Base-by-base conservation (phyloP, 2,113 vertebrate species). In the Saccopteryx bilineata region DNA sequence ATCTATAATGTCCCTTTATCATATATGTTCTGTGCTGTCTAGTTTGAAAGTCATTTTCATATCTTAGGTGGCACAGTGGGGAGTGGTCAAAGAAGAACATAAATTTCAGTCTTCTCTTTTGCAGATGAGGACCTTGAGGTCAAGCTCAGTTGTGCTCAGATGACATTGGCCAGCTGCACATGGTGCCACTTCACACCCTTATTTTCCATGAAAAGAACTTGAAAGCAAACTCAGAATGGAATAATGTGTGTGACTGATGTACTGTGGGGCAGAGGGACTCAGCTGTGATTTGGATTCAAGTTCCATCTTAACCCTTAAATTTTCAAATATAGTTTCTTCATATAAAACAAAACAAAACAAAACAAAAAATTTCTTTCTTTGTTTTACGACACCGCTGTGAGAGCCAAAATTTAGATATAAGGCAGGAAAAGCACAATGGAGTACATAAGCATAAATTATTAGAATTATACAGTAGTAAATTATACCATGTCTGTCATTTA, bases 381-480 rank as follows among this genome's bases (percentile, higher is more conserved):
- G 7, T n/a, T 86, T 93, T 46, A 24, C 13, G 24, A 21, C 21
- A 69, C 1, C 60, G 8, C 8, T 63, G 1, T 28, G 71, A 90
- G 39, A 26, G 1, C 2, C 9, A 81, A 87, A 48, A 92, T 46
- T 91, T 46, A 26, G 66, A 18, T 50, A 58, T 15, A 65, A 61
- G 63, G 58, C 48, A 87, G 39, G 33, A 39, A 66, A 75, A 39
- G 12, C 0, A 13, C 75, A 75, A 61, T 19, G 33, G 23, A 69
- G 2, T 48, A 28, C 17, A 60, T 23, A 87, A 65, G 4, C 13
- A 21, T 17, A 56, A 50, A 11, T 78, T 58, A 87, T 68, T 91
- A 39, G 81, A 72, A 65, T 87, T 79, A 87, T 65, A 69, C 3
- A 68, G 11, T 4, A 68, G 11, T 72, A 63, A 93, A 69, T 93